Base-by-base conservation (phyloP, 2,888 invertebrate species). In the Eilema caniola region DNA sequence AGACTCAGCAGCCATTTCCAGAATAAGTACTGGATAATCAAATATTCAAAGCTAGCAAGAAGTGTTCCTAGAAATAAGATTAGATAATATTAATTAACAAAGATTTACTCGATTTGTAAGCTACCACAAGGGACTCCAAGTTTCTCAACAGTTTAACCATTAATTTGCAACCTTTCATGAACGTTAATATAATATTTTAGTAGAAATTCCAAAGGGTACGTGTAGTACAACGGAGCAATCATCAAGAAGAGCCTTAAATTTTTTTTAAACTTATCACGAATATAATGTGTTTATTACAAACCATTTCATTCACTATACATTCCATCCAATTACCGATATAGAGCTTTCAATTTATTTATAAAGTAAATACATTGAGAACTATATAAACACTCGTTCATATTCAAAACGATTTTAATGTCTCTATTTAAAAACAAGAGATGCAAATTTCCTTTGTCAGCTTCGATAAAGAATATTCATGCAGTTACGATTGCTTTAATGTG, bases 391-490 rank as follows among this genome's bases (percentile, higher is more conserved):
- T 61, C 28, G 60, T 61, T 31, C 61, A 61, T 53, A 53, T 67
- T 67, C 60, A 67, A 31, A 67, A 53, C 65, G 24, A 61, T 47
- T 31, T 67, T 61, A 67, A 61, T 61, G 28, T n/a, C 5, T 28
- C 61, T 41, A 66, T 61, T 61, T 12, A 41, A 25, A 47, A 14
- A 31, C 63, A 69, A 41, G 53, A 60, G 57, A 47, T 64, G 69
- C 63, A 69, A 63, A 63, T 57, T 59, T 60, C 37, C 47, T 67
- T 62, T 56, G 56, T 56, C 47, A 25, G 33, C 24, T 53, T 67
- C 47, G 33, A 31, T 24, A 37, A 62, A 53, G 67, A 62, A 62
- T 67, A 67, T 67, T 62, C 67, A 62, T 62, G 31, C 53, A 24
- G 57, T 61, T 16, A 62, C n/a, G 37, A 66, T 70, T 41, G 59